These are phyloP conservation scores for Brachylomia viminalis DNA, from an alignment of 2,888 invertebrate genomes.

Conservation along the genomic window DNA sequence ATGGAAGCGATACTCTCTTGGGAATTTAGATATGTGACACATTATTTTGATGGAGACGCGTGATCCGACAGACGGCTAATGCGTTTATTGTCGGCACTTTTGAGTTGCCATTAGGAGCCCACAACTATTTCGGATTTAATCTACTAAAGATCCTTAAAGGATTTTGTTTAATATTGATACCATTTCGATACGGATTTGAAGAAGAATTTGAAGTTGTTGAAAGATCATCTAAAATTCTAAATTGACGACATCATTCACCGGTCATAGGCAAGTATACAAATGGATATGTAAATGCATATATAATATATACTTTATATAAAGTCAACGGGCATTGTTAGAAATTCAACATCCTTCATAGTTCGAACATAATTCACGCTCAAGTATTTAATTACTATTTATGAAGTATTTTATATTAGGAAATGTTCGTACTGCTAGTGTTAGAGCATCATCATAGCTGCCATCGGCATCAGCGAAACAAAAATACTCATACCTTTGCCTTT, in stretches of 20 bases:
- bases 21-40: constrained; percentile 75
- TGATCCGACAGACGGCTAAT: constrained; percentile 84
- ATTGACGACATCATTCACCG: constrained; percentile 30
- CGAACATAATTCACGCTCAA: constrained; percentile 6
- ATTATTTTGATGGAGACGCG: constrained; percentile 71
- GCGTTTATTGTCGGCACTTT: constrained; percentile 84
- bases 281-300: constrained; percentile 43
- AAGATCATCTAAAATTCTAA: constrained; percentile 17
- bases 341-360: constrained; percentile 31
- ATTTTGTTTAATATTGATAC: constrained; percentile 26
- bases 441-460: background rate
- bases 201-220: background rate
- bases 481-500: constrained; percentile 24
- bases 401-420: background rate
- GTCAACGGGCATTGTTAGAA: constrained; percentile 12
- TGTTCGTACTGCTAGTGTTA: too few species aligned
- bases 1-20: constrained; percentile 67
- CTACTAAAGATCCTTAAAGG: constrained; percentile 45
- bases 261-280: background rate
- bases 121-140: constrained; percentile 77
- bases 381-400: too few species aligned
- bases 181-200: background rate
- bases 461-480: constrained; percentile 3
- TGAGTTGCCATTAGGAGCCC: constrained; percentile 79
- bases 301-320: constrained; percentile 40